phyloP scores from a whole-genome alignment of 2,797 vertebrate species.

The Pygocentrus nattereri region DNA sequence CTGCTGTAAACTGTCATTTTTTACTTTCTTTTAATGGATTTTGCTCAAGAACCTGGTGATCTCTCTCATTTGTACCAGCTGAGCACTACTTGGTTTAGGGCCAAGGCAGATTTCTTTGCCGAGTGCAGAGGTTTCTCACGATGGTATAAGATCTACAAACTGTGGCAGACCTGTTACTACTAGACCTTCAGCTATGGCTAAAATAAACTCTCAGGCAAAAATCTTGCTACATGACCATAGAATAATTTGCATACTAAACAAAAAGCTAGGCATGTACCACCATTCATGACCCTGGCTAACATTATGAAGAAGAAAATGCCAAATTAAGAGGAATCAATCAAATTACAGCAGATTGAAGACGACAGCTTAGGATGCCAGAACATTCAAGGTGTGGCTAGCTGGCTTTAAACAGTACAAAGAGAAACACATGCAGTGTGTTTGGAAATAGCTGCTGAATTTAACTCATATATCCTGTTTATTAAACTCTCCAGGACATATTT shows the following conservation, averaged over 20 bases:
- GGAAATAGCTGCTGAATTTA: constrained; percentile 27
- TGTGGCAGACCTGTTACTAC: neutral
- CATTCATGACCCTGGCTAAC: neutral
- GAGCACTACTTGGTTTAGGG: neutral
- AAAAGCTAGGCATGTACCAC: neutral
- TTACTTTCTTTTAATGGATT: neutral
- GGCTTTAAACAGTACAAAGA: constrained; percentile 31
- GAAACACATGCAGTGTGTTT: neutral
- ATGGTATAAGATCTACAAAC: neutral
- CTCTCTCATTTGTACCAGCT: neutral
- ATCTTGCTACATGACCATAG: neutral
- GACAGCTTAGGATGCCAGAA: constrained; percentile 43
- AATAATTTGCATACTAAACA: neutral
- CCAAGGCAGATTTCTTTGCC: neutral
- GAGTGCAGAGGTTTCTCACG: neutral
- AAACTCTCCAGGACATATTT: neutral
- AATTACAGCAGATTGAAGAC: constrained; percentile 54
- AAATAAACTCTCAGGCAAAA: neutral
- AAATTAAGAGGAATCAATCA: too few relatives aligned
- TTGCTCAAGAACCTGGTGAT: neutral
- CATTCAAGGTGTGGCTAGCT: constrained; percentile 45
- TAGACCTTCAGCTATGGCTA: neutral
- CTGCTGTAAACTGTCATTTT: constrained; percentile 5
- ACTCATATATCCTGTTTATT: neutral
- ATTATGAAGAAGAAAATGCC: neutral